Percentiles rank a stretch among this genome's conserved stretches.
These are phyloP conservation scores for Dendrocincla fuliginosa DNA, from an alignment of 2,797 vertebrate species.

Conservation along the genomic window DNA sequence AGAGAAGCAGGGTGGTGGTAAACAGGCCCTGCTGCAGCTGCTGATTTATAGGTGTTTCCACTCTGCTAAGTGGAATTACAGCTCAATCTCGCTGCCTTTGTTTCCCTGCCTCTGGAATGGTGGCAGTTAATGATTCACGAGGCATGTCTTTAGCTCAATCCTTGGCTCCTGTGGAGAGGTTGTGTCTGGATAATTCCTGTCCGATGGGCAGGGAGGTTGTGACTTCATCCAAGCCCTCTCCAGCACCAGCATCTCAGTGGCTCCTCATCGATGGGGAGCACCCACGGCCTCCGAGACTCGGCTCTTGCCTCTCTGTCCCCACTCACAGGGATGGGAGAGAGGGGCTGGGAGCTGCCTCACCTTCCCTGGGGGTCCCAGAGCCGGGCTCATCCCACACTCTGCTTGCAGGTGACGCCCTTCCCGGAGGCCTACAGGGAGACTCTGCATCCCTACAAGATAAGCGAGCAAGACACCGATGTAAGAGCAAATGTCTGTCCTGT, in stretches of 20 bases:
- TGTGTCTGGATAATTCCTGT: not conserved
- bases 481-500: constrained; percentile 62
- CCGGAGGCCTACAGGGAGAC: constrained; percentile 88
- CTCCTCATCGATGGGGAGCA: rapidly evolving
- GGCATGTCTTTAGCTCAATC: not conserved
- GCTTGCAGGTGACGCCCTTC: constrained; percentile 86
- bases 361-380: not conserved
- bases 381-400: constrained; percentile 38
- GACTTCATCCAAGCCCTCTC: not conserved
- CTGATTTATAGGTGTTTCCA: constrained; percentile 11
- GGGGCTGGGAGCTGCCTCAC: not conserved
- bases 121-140: not conserved
- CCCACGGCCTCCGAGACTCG: rapidly evolving
- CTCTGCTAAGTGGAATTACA: not conserved
- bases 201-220: not conserved
- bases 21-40: not conserved
- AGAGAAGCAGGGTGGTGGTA: not conserved
- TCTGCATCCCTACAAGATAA: constrained; percentile 89
- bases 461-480: constrained; percentile 95
- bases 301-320: not conserved
- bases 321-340: not conserved
- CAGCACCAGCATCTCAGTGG: not conserved
- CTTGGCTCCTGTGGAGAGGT: not conserved
- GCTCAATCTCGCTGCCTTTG: not conserved
- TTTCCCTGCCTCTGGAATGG: not conserved